Percentiles rank a stretch among this genome's conserved stretches.
Evolutionary conservation across 2,113 vertebrate species (phyloP).

Genomic region (Sapayoa aenigma): DNA sequence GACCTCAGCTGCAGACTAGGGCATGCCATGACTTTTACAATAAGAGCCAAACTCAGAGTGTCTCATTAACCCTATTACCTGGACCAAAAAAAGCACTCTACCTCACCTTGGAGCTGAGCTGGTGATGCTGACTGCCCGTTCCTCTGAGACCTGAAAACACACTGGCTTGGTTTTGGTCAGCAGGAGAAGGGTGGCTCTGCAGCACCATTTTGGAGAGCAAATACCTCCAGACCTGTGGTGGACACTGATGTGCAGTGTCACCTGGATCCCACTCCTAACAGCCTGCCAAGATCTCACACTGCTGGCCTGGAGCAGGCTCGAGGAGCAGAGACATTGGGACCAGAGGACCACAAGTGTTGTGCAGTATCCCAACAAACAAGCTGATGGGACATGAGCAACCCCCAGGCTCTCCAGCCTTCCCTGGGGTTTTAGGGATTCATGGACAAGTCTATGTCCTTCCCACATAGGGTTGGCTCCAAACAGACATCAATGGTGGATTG

Average conservation of each 20-base stretch:
- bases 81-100: neutral
- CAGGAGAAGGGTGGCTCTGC: neutral
- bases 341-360: rapidly evolving
- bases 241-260: neutral
- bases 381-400: neutral
- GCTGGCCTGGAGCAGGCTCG: neutral
- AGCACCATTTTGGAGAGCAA: neutral
- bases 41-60: neutral
- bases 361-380: neutral
- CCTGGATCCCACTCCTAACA: neutral
- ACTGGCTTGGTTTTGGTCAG: neutral
- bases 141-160: neutral
- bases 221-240: rapidly evolving
- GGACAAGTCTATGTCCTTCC: neutral
- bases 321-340: rapidly evolving
- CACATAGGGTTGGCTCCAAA: rapidly evolving
- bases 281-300: neutral
- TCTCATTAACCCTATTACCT: neutral
- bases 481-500: no score
- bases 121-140: neutral
- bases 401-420: neutral
- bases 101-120: neutral
- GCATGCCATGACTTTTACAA: neutral
- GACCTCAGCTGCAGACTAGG: rapidly evolving
- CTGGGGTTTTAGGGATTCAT: neutral